Conservation (phyloP, 1,140 invertebrate species). For the Trichomalopsis sarcophagae region DNA sequence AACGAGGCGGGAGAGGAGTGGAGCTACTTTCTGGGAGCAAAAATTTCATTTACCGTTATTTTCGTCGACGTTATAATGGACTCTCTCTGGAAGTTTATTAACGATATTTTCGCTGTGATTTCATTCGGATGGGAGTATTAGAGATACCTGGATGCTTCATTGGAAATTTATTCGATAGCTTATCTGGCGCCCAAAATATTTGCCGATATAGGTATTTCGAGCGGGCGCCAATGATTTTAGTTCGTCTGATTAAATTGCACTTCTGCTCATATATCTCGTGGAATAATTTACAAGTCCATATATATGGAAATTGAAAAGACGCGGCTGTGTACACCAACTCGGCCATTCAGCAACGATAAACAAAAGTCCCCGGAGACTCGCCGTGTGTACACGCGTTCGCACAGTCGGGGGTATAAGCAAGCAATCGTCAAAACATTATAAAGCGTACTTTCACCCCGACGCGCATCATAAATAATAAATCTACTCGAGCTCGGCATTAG, state of each 20-base stretch:
- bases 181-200: no score
- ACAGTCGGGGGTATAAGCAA: background rate
- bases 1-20: background rate
- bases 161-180: no score
- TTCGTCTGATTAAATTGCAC: no score
- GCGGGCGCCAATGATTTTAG: no score
- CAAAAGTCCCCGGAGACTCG: background rate
- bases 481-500: background rate
- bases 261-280: no score
- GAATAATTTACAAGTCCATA: background rate
- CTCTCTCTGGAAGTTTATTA: background rate
- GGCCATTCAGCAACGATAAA: background rate
- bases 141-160: no score
- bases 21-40: background rate
- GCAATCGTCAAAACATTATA: background rate
- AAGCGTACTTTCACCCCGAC: background rate
- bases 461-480: constrained; percentile 7
- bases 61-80: background rate
- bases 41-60: background rate
- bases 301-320: background rate
- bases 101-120: no score
- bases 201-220: no score
- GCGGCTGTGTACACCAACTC: background rate
- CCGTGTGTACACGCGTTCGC: background rate
- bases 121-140: no score